Evolutionary conservation across 2,797 vertebrate species (phyloP), one percentile per base, ranked within the genome.

Genomic region (Coranthus polyacanthus): DNA sequence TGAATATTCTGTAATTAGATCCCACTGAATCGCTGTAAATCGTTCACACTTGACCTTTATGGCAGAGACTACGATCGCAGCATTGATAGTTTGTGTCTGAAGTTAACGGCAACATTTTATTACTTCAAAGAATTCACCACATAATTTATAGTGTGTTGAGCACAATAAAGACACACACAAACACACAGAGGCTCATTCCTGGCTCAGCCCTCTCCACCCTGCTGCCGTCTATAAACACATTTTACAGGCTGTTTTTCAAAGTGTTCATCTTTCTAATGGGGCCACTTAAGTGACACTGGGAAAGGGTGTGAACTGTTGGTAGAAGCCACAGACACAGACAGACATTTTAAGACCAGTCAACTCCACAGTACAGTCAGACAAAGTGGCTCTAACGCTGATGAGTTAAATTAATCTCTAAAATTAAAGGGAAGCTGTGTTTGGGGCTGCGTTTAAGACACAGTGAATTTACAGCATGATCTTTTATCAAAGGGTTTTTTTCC

Each of bases 281-380:
- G 75, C 83, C 78, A 12, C 55, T 63, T 88, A 81, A 88, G 82
- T 88, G 86, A 87, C 84, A 82, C 63, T 82, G 76, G 71, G 66
- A 76, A 83, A 90, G 93, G 85, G 90, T 88, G 90, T 89, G 88
- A 92, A 79, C 86, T 63, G 71, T 66, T 39, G 75, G 79, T 79
- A 73, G 81, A 85, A 88, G 83, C 88, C 89, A 85, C 87, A 90
- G 80, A 85, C 79, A 79, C 75, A 74, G 62, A 62, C 74, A 71
- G 81, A 80, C 76, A 41, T 62, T 77, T 68, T 71, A 79, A 88
- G 80, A 77, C 1, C 53, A 59, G 80, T 77, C 71, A 34, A 71
- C 74, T 75, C 87, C 87, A 84, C 87, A 73, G 55, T 11, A 21
- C 17, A 71, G 72, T 80, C 87, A 88, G 88, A 86, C 78, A 72